Percentiles rank a stretch among this genome's conserved stretches.
Conservation (phyloP, 2,113 vertebrate species). For the Xerus inauris region DNA sequence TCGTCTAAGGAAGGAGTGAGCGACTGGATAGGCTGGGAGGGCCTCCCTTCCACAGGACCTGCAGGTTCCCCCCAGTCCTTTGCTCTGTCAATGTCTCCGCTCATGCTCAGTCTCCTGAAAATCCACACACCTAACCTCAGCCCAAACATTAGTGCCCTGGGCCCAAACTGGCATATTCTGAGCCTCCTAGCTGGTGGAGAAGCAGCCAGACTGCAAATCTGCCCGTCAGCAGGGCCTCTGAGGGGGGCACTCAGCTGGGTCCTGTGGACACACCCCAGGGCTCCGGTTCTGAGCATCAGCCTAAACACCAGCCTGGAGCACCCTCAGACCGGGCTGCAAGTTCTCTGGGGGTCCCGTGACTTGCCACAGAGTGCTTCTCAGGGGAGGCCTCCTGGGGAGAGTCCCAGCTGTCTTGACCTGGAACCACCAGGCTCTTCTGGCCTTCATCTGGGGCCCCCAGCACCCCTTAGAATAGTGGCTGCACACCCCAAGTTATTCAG, state of each 20-base stretch:
- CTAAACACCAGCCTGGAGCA: not conserved
- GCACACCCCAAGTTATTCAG: fast-evolving
- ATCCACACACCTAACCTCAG: not conserved
- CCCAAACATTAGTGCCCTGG: not conserved
- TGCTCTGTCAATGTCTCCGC: not conserved
- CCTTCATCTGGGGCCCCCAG: no score
- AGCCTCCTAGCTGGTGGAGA: not conserved
- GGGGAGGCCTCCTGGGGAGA: not conserved
- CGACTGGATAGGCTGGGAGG: fast-evolving
- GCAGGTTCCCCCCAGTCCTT: not conserved
- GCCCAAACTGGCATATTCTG: not conserved
- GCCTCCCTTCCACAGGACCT: fast-evolving
- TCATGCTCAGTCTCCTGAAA: not conserved
- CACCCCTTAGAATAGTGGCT: not conserved
- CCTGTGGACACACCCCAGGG: fast-evolving
- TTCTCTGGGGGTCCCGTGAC: not conserved
- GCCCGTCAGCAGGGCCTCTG: not conserved
- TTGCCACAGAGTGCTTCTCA: not conserved
- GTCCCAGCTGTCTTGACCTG: no score
- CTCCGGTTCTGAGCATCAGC: fast-evolving
- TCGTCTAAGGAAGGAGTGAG: fast-evolving
- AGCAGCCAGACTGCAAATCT: not conserved
- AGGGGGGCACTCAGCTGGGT: not conserved
- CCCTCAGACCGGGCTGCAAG: no score
- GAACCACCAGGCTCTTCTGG: not conserved